Evolutionary conservation across 2,888 invertebrate species (phyloP).

Genomic region (Eupeodes latifasciatus): DNA sequence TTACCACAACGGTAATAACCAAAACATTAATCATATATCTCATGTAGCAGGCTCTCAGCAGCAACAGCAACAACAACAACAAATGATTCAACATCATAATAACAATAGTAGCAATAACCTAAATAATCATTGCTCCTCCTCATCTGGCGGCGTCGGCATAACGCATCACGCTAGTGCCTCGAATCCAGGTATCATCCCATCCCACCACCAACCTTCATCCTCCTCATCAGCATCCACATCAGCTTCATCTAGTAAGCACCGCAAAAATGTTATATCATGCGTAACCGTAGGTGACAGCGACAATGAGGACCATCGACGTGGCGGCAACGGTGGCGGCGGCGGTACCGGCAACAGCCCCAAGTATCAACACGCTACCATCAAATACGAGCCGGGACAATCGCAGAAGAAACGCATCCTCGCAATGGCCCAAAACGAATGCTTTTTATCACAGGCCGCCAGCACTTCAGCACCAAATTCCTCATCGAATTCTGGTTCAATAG

Average conservation of each 20-base stretch:
- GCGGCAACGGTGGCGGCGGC: slow-evolving; percentile 80
- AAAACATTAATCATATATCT: slow-evolving; percentile 72
- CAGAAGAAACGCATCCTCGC: slow-evolving; percentile 95
- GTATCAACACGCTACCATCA: slow-evolving; percentile 81
- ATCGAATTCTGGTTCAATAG: slow-evolving; percentile 38
- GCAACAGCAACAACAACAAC: slow-evolving; percentile 66
- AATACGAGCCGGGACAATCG: slow-evolving; percentile 87
- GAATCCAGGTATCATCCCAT: slow-evolving; percentile 67
- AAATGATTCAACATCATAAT: slow-evolving; percentile 76
- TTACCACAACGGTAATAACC: slow-evolving; percentile 76
- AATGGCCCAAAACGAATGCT: slow-evolving; percentile 92
- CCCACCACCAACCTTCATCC: slow-evolving; percentile 68
- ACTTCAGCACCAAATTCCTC: slow-evolving; percentile 45
- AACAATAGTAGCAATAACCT: slow-evolving; percentile 71
- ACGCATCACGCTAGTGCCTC: slow-evolving; percentile 72
- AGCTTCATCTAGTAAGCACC: slow-evolving; percentile 82
- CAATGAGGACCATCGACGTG: slow-evolving; percentile 87
- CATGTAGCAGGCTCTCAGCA: slow-evolving; percentile 73
- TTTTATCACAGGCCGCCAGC: slow-evolving; percentile 85
- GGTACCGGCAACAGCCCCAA: slow-evolving; percentile 79
- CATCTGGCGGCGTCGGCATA: slow-evolving; percentile 76
- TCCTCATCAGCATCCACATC: slow-evolving; percentile 68
- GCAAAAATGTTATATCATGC: slow-evolving; percentile 91
- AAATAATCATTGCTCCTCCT: slow-evolving; percentile 77
- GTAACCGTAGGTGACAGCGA: slow-evolving; percentile 91